Conservation (phyloP, 1,140 invertebrate species). For the Acyrthosiphon pisum region DNA sequence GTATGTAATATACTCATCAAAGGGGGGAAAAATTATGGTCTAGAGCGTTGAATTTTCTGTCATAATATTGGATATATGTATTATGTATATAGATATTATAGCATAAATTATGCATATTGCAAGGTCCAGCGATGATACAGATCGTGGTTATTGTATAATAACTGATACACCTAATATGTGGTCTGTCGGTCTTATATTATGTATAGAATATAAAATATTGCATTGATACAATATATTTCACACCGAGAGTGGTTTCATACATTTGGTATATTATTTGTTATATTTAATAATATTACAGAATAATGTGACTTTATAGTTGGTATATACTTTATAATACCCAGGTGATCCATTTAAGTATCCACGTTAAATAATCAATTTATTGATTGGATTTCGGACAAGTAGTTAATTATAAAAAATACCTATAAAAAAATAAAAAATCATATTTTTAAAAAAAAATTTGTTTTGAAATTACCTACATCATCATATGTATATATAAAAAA, state of each 20-base stretch:
- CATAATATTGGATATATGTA: not conserved
- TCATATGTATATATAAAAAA: too few species aligned
- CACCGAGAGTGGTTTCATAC: not conserved
- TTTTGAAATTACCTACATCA: too few species aligned
- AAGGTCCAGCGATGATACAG: not conserved
- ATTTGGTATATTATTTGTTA: not conserved
- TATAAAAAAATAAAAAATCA: too few species aligned
- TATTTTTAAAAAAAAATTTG: too few species aligned
- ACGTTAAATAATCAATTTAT: too few species aligned
- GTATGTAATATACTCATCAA: conserved; percentile 1
- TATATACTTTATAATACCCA: not conserved
- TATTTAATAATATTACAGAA: not conserved
- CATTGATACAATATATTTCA: not conserved
- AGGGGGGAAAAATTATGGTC: not conserved
- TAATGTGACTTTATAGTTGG: not conserved
- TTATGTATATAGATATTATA: too few species aligned
- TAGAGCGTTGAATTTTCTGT: not conserved
- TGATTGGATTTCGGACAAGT: too few species aligned
- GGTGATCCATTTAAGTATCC: too few species aligned
- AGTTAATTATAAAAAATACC: too few species aligned
- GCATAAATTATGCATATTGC: not conserved
- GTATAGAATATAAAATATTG: not conserved
- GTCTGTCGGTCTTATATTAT: too few species aligned
- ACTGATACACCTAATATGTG: not conserved
- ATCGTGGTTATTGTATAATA: not conserved